A percentile compares a stretch with the other conserved stretches of the same genome.
Evolutionary conservation across 2,113 vertebrate genomes (phyloP).

Genomic region (Istiophorus platypterus): DNA sequence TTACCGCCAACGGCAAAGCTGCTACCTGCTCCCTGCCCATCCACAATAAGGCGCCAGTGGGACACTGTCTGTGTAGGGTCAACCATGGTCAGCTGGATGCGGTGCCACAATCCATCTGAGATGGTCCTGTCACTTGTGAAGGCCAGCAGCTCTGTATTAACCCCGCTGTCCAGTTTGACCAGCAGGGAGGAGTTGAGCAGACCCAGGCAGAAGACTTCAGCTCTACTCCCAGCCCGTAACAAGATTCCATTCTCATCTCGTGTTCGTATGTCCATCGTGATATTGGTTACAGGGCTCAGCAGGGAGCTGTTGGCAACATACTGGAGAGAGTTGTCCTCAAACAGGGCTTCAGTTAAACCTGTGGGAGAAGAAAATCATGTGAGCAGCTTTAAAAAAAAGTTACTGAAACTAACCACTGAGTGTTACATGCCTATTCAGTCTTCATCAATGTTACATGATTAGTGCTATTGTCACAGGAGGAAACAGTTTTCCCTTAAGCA

Average conservation of each 20-base stretch:
- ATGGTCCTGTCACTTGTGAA: constrained; percentile 79
- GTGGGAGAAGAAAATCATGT: constrained; percentile 26
- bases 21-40: constrained; percentile 70
- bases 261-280: constrained; percentile 89
- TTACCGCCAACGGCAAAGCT: constrained; percentile 79
- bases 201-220: constrained; percentile 86
- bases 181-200: constrained; percentile 88
- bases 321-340: constrained; percentile 82
- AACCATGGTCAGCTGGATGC: constrained; percentile 83
- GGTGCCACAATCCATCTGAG: constrained; percentile 92
- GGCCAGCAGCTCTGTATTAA: constrained; percentile 79
- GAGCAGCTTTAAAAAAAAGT: neutral
- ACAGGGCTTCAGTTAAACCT: constrained; percentile 92
- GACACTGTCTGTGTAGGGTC: constrained; percentile 68
- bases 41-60: constrained; percentile 87
- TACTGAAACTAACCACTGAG: neutral
- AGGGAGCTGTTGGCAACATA: constrained; percentile 85
- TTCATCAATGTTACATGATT: neutral
- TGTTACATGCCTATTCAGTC: neutral
- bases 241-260: constrained; percentile 87
- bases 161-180: constrained; percentile 84
- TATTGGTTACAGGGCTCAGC: constrained; percentile 74
- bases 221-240: constrained; percentile 77
- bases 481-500: too few species aligned
- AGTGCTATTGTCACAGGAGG: neutral